Conservation (phyloP, 2,113 vertebrate species). For the Grus americana region DNA sequence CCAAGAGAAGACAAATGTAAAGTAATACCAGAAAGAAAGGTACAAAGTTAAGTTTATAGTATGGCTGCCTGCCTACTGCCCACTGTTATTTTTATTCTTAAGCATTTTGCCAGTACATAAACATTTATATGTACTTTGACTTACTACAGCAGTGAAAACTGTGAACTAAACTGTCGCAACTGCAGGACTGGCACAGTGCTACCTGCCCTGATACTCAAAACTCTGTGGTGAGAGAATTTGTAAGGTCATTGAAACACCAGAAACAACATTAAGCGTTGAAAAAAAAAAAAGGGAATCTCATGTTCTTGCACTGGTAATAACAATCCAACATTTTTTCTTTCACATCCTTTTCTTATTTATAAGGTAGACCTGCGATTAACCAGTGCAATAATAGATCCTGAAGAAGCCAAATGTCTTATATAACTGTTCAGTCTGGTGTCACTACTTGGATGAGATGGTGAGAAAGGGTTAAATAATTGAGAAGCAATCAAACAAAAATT, state of each 20-base stretch:
- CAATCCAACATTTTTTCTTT: background rate
- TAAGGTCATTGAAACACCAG: background rate
- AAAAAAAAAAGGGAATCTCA: background rate
- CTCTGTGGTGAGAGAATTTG: background rate
- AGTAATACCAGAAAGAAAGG: background rate
- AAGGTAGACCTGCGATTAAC: background rate
- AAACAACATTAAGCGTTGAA: background rate
- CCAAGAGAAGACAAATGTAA: background rate
- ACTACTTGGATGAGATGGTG: background rate
- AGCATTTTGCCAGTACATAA: constrained; percentile 12
- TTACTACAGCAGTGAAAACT: background rate
- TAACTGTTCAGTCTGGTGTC: background rate
- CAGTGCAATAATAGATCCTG: background rate
- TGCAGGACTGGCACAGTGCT: background rate
- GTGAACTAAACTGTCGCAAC: background rate
- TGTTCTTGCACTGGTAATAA: background rate
- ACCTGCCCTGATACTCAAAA: background rate
- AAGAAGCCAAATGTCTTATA: background rate
- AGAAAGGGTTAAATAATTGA: background rate
- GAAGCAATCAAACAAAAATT: background rate
- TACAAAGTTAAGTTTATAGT: background rate
- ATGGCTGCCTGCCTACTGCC: background rate
- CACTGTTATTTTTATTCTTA: background rate
- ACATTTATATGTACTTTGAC: background rate
- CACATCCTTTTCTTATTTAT: background rate